Evolutionary conservation across 2,797 vertebrate species (phyloP), one percentile per base, ranked within the genome.

Genomic region (Phyllotis vaccarum): DNA sequence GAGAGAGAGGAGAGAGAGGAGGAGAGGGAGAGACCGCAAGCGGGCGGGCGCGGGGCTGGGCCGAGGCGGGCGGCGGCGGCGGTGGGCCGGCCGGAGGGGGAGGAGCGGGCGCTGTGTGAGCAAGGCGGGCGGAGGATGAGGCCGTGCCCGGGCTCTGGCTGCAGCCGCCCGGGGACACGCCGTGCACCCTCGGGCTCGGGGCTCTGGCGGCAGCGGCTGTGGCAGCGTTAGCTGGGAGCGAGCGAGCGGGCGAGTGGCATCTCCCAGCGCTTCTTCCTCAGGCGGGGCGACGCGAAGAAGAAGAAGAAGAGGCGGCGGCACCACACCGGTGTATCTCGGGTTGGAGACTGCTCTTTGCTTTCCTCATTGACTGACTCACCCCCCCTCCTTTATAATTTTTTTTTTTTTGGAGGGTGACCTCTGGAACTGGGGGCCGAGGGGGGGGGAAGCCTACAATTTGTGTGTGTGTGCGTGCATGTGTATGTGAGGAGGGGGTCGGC

Each of bases 101-200:
- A 80, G 95, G 81, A 86, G 91, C 81, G n/a, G 90, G 68, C 80
- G 56, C 80, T 29, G 90, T 49, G 90, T 37, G 90, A 86, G 93
- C 82, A 37, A 75, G 92, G 92, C 95, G 70, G 97, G 97, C 96
- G 95, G 97, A 96, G 97, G 97, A 98, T 97, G 97, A 97, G 97
- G 96, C 97, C 86, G 97, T 95, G 97, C 93, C 96, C 94, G 95
- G 95, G 97, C 96, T 97, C 97, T 93, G 86, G 96, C 95, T 82
- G 97, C 96, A 97, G 95, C 95, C 95, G 95, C 96, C 94, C 90
- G 96, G 95, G 95, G 96, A 97, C 96, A 93, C 96, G 95, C 97
- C 85, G 97, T 93, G 97, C 97, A 91, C 97, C 97, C 96, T 96
- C 89, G 81, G 92, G 96, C 93, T 90, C 79, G 68, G 94, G 92